A percentile compares a stretch with the other conserved stretches of the same genome.
These are phyloP conservation scores for Holacanthus passer DNA, from an alignment of 2,113 vertebrate genomes.

Conservation along the genomic window DNA sequence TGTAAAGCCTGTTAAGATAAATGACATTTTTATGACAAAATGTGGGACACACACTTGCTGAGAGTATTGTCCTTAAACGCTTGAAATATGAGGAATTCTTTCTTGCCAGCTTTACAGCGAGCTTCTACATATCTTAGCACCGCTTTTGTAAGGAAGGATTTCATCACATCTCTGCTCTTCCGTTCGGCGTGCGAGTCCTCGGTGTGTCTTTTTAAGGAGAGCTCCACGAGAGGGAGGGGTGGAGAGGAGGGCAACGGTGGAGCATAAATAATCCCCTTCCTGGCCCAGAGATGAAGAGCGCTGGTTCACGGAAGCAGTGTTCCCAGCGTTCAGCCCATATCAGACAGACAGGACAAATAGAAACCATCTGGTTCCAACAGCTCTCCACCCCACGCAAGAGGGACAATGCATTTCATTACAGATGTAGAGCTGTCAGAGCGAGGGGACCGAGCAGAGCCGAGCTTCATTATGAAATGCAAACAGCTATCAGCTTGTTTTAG, in stretches of 20 bases:
- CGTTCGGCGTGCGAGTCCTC: slow-evolving; percentile 44
- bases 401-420: slow-evolving; percentile 87
- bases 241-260: slow-evolving; percentile 58
- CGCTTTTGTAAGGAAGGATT: slow-evolving; percentile 44
- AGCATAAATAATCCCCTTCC: slow-evolving; percentile 84
- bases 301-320: slow-evolving; percentile 79
- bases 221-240: slow-evolving; percentile 56
- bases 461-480: slow-evolving; percentile 43
- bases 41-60: neutral
- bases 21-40: slow-evolving; percentile 24
- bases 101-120: neutral
- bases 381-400: slow-evolving; percentile 74
- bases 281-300: slow-evolving; percentile 85
- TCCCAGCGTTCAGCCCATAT: slow-evolving; percentile 87
- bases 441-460: neutral
- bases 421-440: slow-evolving; percentile 62
- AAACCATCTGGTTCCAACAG: slow-evolving; percentile 89
- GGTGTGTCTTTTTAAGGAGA: slow-evolving; percentile 70
- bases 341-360: slow-evolving; percentile 89
- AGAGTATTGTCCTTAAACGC: slow-evolving; percentile 19
- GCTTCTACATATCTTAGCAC: slow-evolving; percentile 24
- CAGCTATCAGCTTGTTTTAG: slow-evolving; percentile 31
- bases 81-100: slow-evolving; percentile 24
- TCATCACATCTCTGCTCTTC: slow-evolving; percentile 54
- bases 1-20: slow-evolving; percentile 33